These are phyloP conservation scores for Liodrosophila aerea DNA, from an alignment of 2,888 invertebrate genomes.

Conservation along the genomic window DNA sequence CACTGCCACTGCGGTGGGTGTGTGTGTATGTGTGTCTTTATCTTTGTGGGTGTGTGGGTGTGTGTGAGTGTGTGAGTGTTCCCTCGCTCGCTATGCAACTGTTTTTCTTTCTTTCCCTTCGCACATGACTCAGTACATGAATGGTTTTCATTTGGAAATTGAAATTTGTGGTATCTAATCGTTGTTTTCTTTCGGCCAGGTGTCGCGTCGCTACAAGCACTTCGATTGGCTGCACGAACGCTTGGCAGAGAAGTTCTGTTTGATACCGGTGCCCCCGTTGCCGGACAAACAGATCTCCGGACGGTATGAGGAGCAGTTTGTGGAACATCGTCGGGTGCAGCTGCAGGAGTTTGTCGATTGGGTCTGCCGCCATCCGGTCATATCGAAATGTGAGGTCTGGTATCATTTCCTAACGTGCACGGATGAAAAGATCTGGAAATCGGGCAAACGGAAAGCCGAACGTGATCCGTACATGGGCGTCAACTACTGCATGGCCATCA, in stretches of 20 bases:
- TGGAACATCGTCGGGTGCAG: constrained; percentile 96
- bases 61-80: neutral
- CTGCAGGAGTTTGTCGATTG: constrained; percentile 98
- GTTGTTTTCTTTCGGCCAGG: constrained; percentile 58
- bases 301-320: constrained; percentile 97
- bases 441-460: constrained; percentile 97
- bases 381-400: constrained; percentile 96
- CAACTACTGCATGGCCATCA: constrained; percentile 94
- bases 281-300: constrained; percentile 99
- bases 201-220: constrained; percentile 96
- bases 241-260: constrained; percentile 95
- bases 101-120: neutral
- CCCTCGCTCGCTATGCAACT: neutral
- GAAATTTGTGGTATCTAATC: constrained; percentile 63
- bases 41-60: neutral
- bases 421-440: constrained; percentile 98
- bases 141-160: constrained; percentile 51
- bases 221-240: constrained; percentile 99
- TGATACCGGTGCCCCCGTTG: constrained; percentile 97
- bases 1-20: constrained; percentile 1
- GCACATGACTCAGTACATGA: constrained; percentile 2
- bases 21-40: neutral
- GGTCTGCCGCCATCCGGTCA: constrained; percentile 97
- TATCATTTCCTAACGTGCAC: constrained; percentile 98
- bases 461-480: constrained; percentile 95